Percentiles rank a stretch among this genome's conserved stretches.
phyloP scores from a whole-genome alignment of 2,888 invertebrate species.

The Tetrapedia diversipes region DNA sequence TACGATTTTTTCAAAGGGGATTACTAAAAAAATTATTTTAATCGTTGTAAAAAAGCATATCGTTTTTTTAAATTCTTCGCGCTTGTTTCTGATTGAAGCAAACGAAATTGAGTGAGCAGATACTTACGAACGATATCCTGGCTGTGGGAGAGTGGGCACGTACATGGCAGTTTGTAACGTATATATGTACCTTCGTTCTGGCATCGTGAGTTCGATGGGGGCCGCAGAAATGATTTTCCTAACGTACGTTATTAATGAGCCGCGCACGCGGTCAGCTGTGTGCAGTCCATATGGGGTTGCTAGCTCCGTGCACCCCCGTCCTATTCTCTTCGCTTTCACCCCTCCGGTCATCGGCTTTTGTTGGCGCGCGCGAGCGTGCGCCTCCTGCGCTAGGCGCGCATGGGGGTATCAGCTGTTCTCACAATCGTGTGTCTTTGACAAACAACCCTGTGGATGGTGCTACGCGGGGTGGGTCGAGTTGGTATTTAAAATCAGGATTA shows the following conservation, averaged over 20 bases:
- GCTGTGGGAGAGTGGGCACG: conserved; percentile 13
- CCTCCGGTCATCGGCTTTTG: conserved; percentile 58
- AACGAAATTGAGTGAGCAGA: too few species aligned
- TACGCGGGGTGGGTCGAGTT: conserved; percentile 24
- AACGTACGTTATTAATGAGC: conserved; percentile 82
- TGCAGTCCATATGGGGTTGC: conserved; percentile 74
- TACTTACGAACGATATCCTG: too few species aligned
- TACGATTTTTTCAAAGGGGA: too few species aligned
- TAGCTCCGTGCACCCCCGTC: conserved; percentile 67
- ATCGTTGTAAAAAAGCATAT: too few species aligned
- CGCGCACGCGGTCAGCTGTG: conserved; percentile 80
- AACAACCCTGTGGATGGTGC: conserved; percentile 29
- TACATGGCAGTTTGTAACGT: conserved; percentile 63
- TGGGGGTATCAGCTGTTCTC: conserved; percentile 81
- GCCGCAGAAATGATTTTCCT: conserved; percentile 64
- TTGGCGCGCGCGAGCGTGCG: conserved; percentile 44
- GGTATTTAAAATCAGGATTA: conserved; percentile 67
- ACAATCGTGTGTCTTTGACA: conserved; percentile 60
- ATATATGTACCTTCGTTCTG: conserved; percentile 36
- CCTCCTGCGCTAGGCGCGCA: conserved; percentile 65
- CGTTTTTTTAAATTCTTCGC: too few species aligned
- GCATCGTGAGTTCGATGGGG: conserved; percentile 55
- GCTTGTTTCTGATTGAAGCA: too few species aligned
- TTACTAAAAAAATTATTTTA: too few species aligned
- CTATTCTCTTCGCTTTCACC: conserved; percentile 46